These are phyloP conservation scores for Drosophila anomalata DNA, from an alignment of 2,888 invertebrate genomes.

Conservation along the genomic window DNA sequence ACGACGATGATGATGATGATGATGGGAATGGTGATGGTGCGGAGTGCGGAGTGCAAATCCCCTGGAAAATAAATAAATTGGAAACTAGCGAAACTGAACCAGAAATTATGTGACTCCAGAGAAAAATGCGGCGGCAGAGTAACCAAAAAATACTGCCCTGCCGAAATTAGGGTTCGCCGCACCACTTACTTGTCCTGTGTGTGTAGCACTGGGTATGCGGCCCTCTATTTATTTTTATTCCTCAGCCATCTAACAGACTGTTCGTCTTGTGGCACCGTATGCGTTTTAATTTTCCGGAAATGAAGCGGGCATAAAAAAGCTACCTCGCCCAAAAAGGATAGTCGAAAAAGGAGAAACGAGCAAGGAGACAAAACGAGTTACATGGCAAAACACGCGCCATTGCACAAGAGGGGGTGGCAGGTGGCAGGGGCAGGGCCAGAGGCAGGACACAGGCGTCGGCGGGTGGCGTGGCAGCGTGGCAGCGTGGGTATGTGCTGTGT, in stretches of 20 bases:
- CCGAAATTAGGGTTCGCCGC: constrained; percentile 24
- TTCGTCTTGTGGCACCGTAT: constrained; percentile 33
- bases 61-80: constrained; percentile 41
- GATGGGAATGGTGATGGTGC: not conserved
- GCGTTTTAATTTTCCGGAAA: constrained; percentile 67
- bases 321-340: constrained; percentile 12
- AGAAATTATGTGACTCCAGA: constrained; percentile 55
- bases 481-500: constrained; percentile 27
- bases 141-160: constrained; percentile 6
- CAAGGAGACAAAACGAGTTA: constrained; percentile 56
- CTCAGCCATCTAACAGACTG: constrained; percentile 2
- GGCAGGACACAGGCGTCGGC: constrained; percentile 12
- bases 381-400: constrained; percentile 64
- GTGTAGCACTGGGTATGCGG: too few species aligned
- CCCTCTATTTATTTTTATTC: not conserved
- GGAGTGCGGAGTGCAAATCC: constrained; percentile 26
- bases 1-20: constrained; percentile 6
- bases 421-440: not conserved
- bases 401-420: constrained; percentile 41
- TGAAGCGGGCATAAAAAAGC: constrained; percentile 45
- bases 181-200: too few species aligned
- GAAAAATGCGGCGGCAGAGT: constrained; percentile 8
- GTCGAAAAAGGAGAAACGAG: constrained; percentile 1
- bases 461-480: not conserved
- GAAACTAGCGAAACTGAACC: constrained; percentile 33